Percentiles rank a stretch among this genome's conserved stretches.
Conservation (phyloP, 2,888 invertebrate species). For the Nebria brevicollis region DNA sequence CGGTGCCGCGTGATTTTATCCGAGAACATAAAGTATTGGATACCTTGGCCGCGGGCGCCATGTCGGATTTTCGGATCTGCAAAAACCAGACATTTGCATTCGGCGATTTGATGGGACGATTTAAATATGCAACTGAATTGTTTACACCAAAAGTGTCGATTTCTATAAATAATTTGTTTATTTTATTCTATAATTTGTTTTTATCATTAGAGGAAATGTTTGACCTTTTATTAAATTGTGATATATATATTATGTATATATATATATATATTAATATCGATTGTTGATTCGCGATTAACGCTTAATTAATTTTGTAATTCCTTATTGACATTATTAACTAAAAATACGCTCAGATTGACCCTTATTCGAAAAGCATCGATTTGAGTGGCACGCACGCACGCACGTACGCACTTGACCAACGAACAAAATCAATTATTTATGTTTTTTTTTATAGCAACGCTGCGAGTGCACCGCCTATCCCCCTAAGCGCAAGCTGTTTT, state of each 20-base stretch:
- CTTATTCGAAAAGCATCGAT: background rate
- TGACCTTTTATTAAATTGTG: background rate
- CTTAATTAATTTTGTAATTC: background rate
- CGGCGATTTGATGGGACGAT: background rate
- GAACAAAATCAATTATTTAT: background rate
- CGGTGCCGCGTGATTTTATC: conserved; percentile 76
- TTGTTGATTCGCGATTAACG: background rate
- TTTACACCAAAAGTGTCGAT: background rate
- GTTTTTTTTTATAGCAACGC: background rate
- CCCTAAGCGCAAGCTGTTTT: background rate
- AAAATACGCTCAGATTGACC: background rate
- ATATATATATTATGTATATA: too few species aligned
- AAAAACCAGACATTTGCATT: conserved; percentile 52
- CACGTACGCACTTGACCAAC: background rate
- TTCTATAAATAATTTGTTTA: conserved; percentile 1
- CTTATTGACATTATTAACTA: background rate
- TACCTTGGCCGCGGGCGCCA: conserved; percentile 73
- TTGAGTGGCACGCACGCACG: background rate
- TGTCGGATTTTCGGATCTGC: conserved; percentile 76
- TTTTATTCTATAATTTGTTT: background rate
- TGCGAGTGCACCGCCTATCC: too few species aligned
- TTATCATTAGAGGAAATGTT: background rate
- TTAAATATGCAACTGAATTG: background rate
- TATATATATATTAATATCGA: background rate
- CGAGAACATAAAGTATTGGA: conserved; percentile 78